These are phyloP conservation scores for Trachurus trachurus DNA, from an alignment of 2,797 vertebrate species.

Conservation along the genomic window DNA sequence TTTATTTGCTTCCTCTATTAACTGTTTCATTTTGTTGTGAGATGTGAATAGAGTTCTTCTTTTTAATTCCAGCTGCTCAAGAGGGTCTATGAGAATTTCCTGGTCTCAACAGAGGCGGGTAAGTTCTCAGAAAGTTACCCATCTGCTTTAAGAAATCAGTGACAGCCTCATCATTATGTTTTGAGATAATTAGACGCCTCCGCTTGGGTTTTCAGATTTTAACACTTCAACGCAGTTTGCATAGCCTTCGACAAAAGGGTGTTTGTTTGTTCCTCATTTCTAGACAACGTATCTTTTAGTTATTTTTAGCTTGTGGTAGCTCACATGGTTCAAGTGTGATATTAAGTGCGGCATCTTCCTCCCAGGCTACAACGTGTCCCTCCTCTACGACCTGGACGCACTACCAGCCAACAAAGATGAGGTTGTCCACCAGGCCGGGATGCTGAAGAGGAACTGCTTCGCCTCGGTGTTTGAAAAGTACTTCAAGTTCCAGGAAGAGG, in stretches of 20 bases:
- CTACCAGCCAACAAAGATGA: constrained; percentile 93
- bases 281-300: not conserved
- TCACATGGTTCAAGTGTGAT: not conserved
- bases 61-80: constrained; percentile 92
- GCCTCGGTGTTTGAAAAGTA: constrained; percentile 99
- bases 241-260: too few relatives aligned
- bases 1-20: not conserved
- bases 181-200: not conserved
- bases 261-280: constrained; percentile 20
- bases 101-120: constrained; percentile 94
- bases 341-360: not conserved
- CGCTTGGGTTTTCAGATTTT: not conserved
- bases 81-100: constrained; percentile 92
- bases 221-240: not conserved
- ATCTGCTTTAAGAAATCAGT: not conserved
- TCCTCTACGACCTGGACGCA: constrained; percentile 95
- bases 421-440: constrained; percentile 95
- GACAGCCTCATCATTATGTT: not conserved
- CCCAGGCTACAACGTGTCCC: constrained; percentile 97
- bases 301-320: not conserved
- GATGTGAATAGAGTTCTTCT: not conserved
- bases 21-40: not conserved
- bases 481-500: constrained; percentile 98
- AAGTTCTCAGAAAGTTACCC: constrained; percentile 52
- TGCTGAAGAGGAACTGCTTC: constrained; percentile 99